Evolutionary conservation across 2,113 vertebrate genomes (phyloP), one percentile per base, ranked within the genome.

Genomic region (Myxocyprinus asiaticus): DNA sequence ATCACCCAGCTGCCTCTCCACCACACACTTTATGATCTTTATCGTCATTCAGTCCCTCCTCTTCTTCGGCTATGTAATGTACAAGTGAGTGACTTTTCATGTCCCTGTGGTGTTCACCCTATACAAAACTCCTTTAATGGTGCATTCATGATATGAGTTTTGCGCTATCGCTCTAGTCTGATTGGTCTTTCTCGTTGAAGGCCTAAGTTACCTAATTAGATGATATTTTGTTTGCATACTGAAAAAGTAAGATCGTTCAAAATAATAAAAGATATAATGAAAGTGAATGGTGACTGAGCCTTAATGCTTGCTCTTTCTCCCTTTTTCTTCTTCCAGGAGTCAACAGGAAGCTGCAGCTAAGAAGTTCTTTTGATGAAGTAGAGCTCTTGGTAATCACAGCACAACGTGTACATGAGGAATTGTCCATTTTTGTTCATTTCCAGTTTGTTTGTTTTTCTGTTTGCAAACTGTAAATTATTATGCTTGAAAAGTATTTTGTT

Each of bases 341-440:
- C 97, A 98, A 85, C 96, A 98, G 88, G 98, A 99, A 96, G 97
- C 97, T 88, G 97, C 97, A 66, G 97, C 98, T 61, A 99, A 99
- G 92, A 99, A 98, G 88, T 99, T 99, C 94, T 99, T 99, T 95
- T 98, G 97, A 99, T 93, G 89, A 88, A 64, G 80, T 74, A 67
- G 80, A 88, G 77, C 56, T 4, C 50, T 75, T 82, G 76, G 64
- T 74, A 62, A 78, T 62, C 66, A 42, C 74, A 78, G 64, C 83
- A 14, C 80, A 79, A 64, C 78, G 63, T 93, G 90, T 91, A 91
- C 90, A 92, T 86, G 90, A 93, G 88, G 89, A 90, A 92, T 81
- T 89, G 83, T 89, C 79, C 12, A 56, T 88, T 92, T 88, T 91
- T 85, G 80, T 94, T 53, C 56, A 84, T 85, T 81, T 75, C 66